Conservation (phyloP, 2,888 invertebrate genomes). For the Drosophila peninsularis region DNA sequence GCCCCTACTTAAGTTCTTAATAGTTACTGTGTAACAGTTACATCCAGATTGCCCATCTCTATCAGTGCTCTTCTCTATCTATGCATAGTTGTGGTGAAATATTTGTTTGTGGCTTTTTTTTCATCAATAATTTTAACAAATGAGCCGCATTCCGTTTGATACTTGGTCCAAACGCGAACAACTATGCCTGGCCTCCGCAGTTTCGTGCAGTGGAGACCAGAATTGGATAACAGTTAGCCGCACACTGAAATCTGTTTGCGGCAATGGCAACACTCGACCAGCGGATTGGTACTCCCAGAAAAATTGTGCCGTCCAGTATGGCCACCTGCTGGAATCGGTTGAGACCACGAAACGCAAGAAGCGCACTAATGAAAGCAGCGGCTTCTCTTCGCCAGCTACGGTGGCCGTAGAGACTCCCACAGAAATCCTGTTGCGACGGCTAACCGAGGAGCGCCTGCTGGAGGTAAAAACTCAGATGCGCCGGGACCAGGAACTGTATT, state of each 20-base stretch:
- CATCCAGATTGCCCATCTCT: conserved; percentile 24
- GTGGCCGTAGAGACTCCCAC: conserved; percentile 87
- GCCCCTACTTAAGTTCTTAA: background rate
- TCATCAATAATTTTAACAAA: conserved; percentile 42
- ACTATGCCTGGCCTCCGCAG: conserved; percentile 94
- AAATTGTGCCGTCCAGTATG: conserved; percentile 95
- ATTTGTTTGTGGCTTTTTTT: conserved; percentile 18
- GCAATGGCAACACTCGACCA: conserved; percentile 84
- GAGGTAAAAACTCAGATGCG: conserved; percentile 90
- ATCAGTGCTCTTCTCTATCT: conserved; percentile 28
- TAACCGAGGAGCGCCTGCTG: conserved; percentile 91
- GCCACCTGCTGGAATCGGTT: conserved; percentile 94
- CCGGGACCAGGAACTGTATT: conserved; percentile 90
- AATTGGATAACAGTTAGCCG: conserved; percentile 88
- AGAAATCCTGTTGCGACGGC: conserved; percentile 90
- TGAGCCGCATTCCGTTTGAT: conserved; percentile 91
- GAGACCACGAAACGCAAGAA: conserved; percentile 87
- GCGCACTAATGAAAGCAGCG: conserved; percentile 58
- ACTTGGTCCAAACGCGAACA: conserved; percentile 94
- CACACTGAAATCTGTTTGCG: conserved; percentile 89
- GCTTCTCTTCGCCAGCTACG: conserved; percentile 71
- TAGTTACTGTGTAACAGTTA: conserved; percentile 1
- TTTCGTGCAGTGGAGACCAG: conserved; percentile 94
- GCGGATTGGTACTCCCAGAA: conserved; percentile 96
- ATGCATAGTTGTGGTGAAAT: conserved; percentile 12